phyloP scores from a whole-genome alignment of 2,113 vertebrate genomes.

The Osmerus mordax region DNA sequence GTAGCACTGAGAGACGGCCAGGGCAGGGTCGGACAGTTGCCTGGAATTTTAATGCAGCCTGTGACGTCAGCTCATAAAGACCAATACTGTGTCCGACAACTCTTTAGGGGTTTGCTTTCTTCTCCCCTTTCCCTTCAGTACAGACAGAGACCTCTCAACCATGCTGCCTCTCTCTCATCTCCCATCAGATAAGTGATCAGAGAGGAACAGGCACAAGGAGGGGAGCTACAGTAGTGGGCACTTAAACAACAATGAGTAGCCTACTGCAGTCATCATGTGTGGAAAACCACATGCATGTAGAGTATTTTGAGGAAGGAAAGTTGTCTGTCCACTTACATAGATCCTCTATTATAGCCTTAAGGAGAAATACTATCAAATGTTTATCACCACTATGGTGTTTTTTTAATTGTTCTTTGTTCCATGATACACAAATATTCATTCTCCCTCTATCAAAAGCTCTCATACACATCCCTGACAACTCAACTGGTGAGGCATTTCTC shows the following conservation, averaged over 20 bases:
- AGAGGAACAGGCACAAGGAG: background rate
- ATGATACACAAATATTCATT: conserved; percentile 1
- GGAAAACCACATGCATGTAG: too few species aligned
- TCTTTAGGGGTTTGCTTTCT: background rate
- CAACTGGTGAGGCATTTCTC: conserved; percentile 4
- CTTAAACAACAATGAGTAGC: too few species aligned
- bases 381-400: background rate
- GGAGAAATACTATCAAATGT: background rate
- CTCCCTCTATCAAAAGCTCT: background rate
- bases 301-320: too few species aligned
- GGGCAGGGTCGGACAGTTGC: conserved; percentile 42
- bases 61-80: conserved; percentile 12
- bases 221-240: background rate
- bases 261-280: too few species aligned
- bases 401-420: conserved; percentile 8
- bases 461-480: background rate
- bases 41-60: conserved; percentile 53
- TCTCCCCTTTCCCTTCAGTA: conserved; percentile 9
- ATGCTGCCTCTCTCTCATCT: background rate
- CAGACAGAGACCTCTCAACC: background rate
- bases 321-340: too few species aligned
- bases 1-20: conserved; percentile 55
- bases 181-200: background rate
- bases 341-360: too few species aligned
- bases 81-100: background rate